Base-by-base conservation (phyloP, 2,888 invertebrate genomes). In the Drosophila diplacantha region DNA sequence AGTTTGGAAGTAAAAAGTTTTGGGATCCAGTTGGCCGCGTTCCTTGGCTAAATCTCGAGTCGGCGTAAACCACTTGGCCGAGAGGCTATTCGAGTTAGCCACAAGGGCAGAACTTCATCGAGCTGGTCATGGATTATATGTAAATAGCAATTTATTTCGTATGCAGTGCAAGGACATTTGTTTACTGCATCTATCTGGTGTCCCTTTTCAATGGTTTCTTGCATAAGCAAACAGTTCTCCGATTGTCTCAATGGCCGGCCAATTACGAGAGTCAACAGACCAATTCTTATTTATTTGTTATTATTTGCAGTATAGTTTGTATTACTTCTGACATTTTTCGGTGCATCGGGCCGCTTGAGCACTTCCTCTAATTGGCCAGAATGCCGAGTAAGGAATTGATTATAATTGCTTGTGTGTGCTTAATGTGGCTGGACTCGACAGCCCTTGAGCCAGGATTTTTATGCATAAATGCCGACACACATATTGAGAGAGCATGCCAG, bases 401-500 rank as follows among this genome's bases (percentile, higher is more conserved):
- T 67, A 70, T 78, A 73, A 81, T 78, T 75, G 79, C 81, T 69
- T 75, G 81, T 77, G 70, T 76, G 70, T 68, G 68, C 62, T 60
- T 76, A 76, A 82, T 74, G 80, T 72, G 57, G 69, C 73, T 63
- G 52, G 39, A 49, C 63, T 61, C 56, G 55, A 70, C 67, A 58
- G 62, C 70, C 61, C 46, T 71, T 62, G 57, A 60, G 65, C 41
- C 44, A 37, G 54, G 26, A 53, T 69, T 65, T 67, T 70, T 63
- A 22, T 61, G 55, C 43, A 59, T 41, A 60, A 62, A 63, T 65
- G 51, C 65, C 60, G 63, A 63, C 26, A 41, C 35, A 35, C 69
- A 50, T 46, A 39, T 54, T 50, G 57, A 29, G 31, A 18, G 50
- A 22, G 32, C 16, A n/a, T 4, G 24, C 34, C 20, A 20, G 51